Conservation (phyloP, 2,113 vertebrate species). For the Abramis brama region DNA sequence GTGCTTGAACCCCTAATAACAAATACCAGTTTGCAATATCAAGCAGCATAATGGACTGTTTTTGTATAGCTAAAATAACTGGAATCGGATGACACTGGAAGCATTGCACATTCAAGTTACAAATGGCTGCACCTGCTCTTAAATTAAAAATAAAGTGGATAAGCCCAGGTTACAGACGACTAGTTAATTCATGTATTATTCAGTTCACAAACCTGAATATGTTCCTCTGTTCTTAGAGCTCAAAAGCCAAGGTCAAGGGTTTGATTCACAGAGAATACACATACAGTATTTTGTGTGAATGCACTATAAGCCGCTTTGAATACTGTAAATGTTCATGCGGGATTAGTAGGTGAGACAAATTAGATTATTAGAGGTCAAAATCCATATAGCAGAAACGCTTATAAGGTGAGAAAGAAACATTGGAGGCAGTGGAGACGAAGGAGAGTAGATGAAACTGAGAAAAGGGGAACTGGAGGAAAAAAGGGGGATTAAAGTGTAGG, state of each 20-base stretch:
- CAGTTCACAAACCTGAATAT: neutral
- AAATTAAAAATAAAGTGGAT: too few relatives aligned
- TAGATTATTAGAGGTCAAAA: conserved; percentile 18
- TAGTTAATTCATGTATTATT: neutral
- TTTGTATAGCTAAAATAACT: too few relatives aligned
- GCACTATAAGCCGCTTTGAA: neutral
- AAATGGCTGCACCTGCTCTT: too few relatives aligned
- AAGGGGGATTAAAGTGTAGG: neutral
- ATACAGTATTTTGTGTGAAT: neutral
- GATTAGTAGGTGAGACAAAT: conserved; percentile 27
- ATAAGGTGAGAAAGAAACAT: neutral
- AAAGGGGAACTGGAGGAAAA: neutral
- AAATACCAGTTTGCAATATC: too few relatives aligned
- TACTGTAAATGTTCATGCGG: neutral
- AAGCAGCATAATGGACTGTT: too few relatives aligned
- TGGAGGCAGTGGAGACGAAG: neutral
- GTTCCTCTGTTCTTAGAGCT: neutral
- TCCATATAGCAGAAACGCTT: neutral
- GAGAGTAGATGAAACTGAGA: neutral
- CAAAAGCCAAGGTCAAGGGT: neutral
- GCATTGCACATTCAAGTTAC: too few relatives aligned
- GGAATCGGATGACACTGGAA: too few relatives aligned
- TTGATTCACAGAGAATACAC: neutral
- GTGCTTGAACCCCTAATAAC: too few relatives aligned
- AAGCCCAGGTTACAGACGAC: neutral